A percentile compares a stretch with the other conserved stretches of the same genome.
Evolutionary conservation across 2,888 invertebrate species (phyloP).

Genomic region (Macropis europaea): DNA sequence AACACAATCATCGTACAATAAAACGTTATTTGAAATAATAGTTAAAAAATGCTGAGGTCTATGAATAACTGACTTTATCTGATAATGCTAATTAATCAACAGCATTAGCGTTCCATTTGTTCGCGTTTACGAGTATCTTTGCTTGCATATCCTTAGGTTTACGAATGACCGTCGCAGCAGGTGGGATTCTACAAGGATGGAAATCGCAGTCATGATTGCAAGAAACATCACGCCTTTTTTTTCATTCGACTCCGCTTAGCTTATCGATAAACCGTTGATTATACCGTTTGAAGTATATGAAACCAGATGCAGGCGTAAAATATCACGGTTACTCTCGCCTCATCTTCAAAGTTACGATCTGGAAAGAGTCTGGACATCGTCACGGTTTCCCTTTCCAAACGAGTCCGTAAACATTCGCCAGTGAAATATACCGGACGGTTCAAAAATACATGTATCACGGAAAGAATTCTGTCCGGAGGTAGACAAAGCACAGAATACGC

Average conservation of each 20-base stretch:
- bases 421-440: conserved; percentile 26
- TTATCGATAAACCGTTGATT: conserved; percentile 25
- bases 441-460: conserved; percentile 25
- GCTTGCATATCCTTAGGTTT: conserved; percentile 42
- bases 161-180: conserved; percentile 43
- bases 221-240: background rate
- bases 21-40: no score
- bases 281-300: background rate
- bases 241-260: background rate
- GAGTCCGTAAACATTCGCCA: conserved; percentile 30
- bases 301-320: conserved; percentile 17
- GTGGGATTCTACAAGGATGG: conserved; percentile 29
- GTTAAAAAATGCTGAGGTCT: no score
- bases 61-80: conserved; percentile 50
- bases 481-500: conserved; percentile 26
- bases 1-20: no score
- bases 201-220: conserved; percentile 16
- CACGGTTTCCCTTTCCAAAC: conserved; percentile 18
- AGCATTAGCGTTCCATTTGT: conserved; percentile 50
- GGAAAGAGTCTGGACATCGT: conserved; percentile 54
- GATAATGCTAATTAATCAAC: conserved; percentile 50
- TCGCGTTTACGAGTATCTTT: conserved; percentile 45
- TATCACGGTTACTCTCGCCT: background rate
- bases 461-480: background rate
- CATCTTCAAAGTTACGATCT: conserved; percentile 11